Conservation (phyloP, 2,888 invertebrate genomes). For the Druceiella hillmani region DNA sequence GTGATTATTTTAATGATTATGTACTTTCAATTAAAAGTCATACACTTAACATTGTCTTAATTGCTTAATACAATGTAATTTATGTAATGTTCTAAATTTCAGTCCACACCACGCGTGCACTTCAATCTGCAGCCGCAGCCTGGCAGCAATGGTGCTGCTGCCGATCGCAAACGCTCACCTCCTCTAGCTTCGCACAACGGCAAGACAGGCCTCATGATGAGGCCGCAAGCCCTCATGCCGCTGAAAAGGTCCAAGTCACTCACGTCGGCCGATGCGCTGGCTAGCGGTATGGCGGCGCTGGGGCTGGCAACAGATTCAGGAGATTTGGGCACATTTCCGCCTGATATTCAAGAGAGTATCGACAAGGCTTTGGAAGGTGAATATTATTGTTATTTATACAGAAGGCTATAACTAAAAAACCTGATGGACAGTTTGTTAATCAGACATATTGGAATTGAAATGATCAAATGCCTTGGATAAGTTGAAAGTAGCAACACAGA, state of each 20-base stretch:
- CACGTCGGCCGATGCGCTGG: slow-evolving; percentile 68
- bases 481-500: neutral
- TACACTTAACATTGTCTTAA: too few relatives aligned
- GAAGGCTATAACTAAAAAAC: too few relatives aligned
- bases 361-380: slow-evolving; percentile 69
- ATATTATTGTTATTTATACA: too few relatives aligned
- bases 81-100: slow-evolving; percentile 24
- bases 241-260: slow-evolving; percentile 79
- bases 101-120: slow-evolving; percentile 53
- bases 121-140: slow-evolving; percentile 52
- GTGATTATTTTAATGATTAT: too few relatives aligned
- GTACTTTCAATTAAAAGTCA: too few relatives aligned
- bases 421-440: too few relatives aligned
- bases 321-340: slow-evolving; percentile 69
- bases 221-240: slow-evolving; percentile 41
- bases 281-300: slow-evolving; percentile 61
- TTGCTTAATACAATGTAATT: too few relatives aligned
- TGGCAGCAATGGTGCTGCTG: slow-evolving; percentile 39
- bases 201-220: slow-evolving; percentile 34
- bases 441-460: slow-evolving; percentile 1
- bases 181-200: slow-evolving; percentile 23
- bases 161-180: slow-evolving; percentile 34
- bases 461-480: neutral
- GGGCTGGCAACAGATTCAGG: slow-evolving; percentile 66
- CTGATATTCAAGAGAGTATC: slow-evolving; percentile 67